Conservation (phyloP, 2,113 vertebrate species). For the Chaetorhynchus papuensis region DNA sequence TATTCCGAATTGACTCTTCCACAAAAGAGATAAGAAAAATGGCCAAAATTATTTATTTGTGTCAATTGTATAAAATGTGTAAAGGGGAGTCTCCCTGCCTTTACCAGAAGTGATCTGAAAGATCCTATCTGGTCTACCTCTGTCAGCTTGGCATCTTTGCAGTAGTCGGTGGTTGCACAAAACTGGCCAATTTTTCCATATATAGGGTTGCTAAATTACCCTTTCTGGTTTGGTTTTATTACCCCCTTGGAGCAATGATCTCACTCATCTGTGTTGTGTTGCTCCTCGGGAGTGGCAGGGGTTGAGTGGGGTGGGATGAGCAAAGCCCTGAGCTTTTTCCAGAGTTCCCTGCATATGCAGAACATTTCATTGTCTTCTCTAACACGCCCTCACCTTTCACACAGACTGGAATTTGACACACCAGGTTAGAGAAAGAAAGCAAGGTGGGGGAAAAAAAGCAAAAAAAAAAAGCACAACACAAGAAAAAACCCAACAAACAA, state of each 20-base stretch:
- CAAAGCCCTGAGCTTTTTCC: conserved; percentile 65
- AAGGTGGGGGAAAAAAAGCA: accelerated
- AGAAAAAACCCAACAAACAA: conserved; percentile 53
- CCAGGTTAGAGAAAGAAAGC: background rate
- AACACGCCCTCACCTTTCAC: conserved; percentile 69
- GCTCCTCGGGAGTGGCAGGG: conserved; percentile 52
- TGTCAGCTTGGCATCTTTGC: conserved; percentile 38
- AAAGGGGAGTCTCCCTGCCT: background rate
- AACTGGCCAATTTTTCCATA: conserved; percentile 52
- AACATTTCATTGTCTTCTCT: conserved; percentile 60
- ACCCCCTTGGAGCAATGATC: conserved; percentile 62
- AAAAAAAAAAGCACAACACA: background rate
- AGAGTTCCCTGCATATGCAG: conserved; percentile 60
- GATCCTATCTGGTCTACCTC: conserved; percentile 5
- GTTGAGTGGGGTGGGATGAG: conserved; percentile 50
- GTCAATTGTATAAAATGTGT: background rate
- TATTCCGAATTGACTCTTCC: background rate
- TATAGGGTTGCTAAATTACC: conserved; percentile 49
- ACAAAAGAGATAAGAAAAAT: background rate
- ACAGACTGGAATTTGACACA: conserved; percentile 61
- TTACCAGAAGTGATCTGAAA: background rate
- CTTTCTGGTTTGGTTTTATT: conserved; percentile 63
- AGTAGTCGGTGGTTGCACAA: conserved; percentile 54
- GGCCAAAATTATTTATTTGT: background rate
- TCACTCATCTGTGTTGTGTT: conserved; percentile 56